Conservation (phyloP, 2,797 vertebrate genomes). For the Mormyrops boulengeri region DNA sequence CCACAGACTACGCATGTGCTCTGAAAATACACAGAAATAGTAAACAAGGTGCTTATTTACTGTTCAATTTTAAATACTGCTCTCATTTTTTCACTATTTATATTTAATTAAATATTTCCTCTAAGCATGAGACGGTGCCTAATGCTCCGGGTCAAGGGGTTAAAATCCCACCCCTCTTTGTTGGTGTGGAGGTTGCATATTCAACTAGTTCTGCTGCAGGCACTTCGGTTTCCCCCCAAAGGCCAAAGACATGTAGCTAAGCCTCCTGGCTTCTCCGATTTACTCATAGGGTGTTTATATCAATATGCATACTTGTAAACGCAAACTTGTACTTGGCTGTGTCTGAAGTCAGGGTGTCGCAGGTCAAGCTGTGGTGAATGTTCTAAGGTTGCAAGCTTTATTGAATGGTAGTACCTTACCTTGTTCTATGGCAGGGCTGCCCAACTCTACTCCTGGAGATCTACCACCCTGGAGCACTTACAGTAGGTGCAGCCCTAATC, state of each 20-base stretch:
- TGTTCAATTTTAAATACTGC: neutral
- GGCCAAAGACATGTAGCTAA: neutral
- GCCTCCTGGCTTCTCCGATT: neutral
- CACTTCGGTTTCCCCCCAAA: neutral
- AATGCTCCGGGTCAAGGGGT: neutral
- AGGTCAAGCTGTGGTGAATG: neutral
- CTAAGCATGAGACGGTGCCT: neutral
- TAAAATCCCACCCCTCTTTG: neutral
- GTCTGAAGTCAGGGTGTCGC: neutral
- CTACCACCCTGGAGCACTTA: neutral
- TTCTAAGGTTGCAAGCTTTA: neutral
- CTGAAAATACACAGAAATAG: neutral
- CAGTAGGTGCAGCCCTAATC: too few species aligned
- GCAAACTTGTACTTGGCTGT: neutral
- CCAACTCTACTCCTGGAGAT: neutral
- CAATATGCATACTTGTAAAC: neutral
- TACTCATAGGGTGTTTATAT: neutral
- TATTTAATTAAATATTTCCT: neutral
- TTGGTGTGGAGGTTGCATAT: neutral
- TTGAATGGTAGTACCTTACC: neutral
- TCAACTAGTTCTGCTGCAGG: neutral
- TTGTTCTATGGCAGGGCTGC: neutral
- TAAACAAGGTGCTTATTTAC: neutral
- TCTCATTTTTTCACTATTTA: neutral
- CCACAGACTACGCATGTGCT: neutral